Conservation (phyloP, 2,797 vertebrate species). For the Parauchenoglanis punctatus region DNA sequence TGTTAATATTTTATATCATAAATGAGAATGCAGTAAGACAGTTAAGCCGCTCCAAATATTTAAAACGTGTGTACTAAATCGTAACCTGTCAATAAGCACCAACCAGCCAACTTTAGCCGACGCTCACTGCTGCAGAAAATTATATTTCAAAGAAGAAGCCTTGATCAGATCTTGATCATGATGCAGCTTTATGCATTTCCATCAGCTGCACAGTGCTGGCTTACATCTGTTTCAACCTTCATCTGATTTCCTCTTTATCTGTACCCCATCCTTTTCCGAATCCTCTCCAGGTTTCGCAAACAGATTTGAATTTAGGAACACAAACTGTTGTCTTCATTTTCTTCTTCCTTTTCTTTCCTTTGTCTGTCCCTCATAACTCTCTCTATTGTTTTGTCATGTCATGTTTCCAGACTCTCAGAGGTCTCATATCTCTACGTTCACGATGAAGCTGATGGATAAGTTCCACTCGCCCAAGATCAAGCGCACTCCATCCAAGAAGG, state of each 20-base stretch:
- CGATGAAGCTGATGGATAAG: constrained; percentile 98
- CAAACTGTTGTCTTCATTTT: background rate
- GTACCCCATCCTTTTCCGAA: no score
- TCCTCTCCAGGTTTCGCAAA: background rate
- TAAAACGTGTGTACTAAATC: background rate
- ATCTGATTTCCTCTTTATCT: background rate
- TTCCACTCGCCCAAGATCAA: constrained; percentile 99
- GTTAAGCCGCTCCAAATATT: background rate
- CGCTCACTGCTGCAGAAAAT: background rate
- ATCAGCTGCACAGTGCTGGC: background rate
- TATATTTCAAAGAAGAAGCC: background rate
- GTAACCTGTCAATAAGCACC: background rate
- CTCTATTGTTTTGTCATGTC: background rate
- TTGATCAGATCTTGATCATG: background rate
- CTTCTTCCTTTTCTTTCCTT: constrained; percentile 35
- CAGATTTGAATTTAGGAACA: background rate
- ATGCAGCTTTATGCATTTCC: no score
- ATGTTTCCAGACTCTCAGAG: constrained; percentile 87
- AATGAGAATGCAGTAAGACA: background rate
- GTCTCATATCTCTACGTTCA: constrained; percentile 97
- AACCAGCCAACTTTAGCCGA: background rate
- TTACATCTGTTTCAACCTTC: background rate
- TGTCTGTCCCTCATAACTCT: background rate
- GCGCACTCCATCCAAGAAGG: constrained; percentile 95
- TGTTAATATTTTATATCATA: no score